phyloP scores from a whole-genome alignment of 2,797 vertebrate species.

The Melanotaenia trifasciata region DNA sequence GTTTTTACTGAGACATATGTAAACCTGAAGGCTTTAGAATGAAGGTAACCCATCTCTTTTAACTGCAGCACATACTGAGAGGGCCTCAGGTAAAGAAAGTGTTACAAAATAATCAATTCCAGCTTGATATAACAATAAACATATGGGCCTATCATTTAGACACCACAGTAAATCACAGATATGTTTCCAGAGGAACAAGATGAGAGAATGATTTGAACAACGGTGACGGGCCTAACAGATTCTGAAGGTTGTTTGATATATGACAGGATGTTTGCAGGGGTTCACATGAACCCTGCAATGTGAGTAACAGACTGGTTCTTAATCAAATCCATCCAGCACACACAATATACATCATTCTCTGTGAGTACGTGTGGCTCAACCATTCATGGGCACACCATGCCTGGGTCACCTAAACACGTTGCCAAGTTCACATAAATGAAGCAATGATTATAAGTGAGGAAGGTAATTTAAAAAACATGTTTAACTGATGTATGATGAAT shows the following conservation, averaged over 20 bases:
- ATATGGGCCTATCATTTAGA: conserved; percentile 53
- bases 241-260: conserved; percentile 59
- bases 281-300: conserved; percentile 50
- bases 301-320: conserved; percentile 55
- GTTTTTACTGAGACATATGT: not conserved
- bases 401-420: conserved; percentile 16
- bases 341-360: conserved; percentile 34
- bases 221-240: conserved; percentile 44
- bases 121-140: conserved; percentile 66
- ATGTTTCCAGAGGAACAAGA: conserved; percentile 67
- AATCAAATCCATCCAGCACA: conserved; percentile 58
- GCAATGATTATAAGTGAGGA: conserved; percentile 31
- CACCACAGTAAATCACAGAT: conserved; percentile 55
- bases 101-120: conserved; percentile 58
- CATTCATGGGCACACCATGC: conserved; percentile 17
- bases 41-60: conserved; percentile 16
- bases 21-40: conserved; percentile 20
- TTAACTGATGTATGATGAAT: conserved; percentile 8
- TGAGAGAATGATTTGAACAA: conserved; percentile 54
- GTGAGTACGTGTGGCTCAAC: conserved; percentile 22
- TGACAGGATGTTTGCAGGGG: conserved; percentile 63
- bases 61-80: conserved; percentile 23
- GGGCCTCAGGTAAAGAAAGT: conserved; percentile 42
- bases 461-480: conserved; percentile 33
- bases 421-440: conserved; percentile 36